Percentiles rank a stretch among this genome's conserved stretches.
Conservation (phyloP, 2,113 vertebrate species). For the Dipodomys ordii region DNA sequence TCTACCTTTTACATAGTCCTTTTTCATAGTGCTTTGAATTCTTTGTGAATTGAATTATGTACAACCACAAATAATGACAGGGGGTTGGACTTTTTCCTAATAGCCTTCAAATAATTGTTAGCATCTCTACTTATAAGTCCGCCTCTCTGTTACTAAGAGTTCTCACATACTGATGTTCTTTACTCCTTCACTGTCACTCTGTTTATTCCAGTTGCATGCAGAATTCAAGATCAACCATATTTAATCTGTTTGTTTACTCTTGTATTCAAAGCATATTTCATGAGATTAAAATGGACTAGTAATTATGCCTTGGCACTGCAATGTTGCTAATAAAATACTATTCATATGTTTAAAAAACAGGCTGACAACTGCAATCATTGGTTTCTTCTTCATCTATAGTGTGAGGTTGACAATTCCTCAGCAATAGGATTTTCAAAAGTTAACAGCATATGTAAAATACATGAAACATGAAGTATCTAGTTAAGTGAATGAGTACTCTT, state of each 20-base stretch:
- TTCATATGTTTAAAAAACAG: background rate
- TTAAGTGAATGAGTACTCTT: background rate
- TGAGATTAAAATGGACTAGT: background rate
- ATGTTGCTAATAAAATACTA: background rate
- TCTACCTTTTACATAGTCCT: background rate
- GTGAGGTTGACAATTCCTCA: background rate
- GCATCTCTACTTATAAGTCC: background rate
- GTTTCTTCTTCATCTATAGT: background rate
- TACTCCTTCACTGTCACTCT: background rate
- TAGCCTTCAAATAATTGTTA: background rate
- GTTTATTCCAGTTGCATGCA: background rate
- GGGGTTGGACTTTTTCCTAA: conserved; percentile 11
- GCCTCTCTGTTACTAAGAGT: background rate
- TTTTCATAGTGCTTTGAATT: too few relatives aligned
- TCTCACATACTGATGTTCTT: background rate
- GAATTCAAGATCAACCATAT: background rate
- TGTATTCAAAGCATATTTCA: conserved; percentile 15
- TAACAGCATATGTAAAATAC: background rate
- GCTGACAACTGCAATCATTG: background rate
- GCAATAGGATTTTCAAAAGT: background rate
- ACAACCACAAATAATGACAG: conserved; percentile 27
- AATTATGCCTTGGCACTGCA: background rate
- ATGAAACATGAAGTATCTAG: background rate
- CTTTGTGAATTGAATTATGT: conserved; percentile 37
- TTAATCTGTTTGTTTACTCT: background rate